These are phyloP conservation scores for Athene cunicularia DNA, from an alignment of 2,113 vertebrate genomes.

Conservation along the genomic window DNA sequence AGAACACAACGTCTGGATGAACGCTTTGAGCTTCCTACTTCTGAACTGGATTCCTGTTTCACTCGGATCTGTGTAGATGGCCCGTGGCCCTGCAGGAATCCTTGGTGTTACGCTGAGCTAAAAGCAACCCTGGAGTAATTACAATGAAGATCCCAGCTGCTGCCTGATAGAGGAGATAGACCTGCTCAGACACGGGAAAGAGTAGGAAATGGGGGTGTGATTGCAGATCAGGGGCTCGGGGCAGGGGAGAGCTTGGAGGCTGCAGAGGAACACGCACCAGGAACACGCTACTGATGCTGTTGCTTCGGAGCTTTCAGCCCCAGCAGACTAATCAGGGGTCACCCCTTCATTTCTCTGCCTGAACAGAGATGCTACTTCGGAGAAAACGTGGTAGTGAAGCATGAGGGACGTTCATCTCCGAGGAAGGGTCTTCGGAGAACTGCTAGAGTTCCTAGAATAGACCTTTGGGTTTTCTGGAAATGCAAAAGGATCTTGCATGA, in stretches of 20 bases:
- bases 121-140: accelerated
- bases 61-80: neutral
- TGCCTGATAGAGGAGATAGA: neutral
- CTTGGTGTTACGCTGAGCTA: neutral
- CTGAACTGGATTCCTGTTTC: neutral
- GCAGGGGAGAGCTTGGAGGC: neutral
- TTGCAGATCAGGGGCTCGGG: neutral
- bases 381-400: accelerated
- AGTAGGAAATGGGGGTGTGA: neutral
- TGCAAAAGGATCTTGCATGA: neutral
- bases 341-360: neutral
- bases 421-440: neutral
- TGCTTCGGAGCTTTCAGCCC: neutral
- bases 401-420: neutral
- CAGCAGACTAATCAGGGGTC: neutral
- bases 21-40: neutral
- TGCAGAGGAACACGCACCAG: neutral
- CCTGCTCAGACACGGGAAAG: neutral
- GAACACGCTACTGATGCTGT: neutral
- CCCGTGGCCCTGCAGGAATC: neutral
- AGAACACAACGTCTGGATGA: neutral
- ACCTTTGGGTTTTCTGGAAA: neutral
- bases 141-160: neutral
- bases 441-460: neutral
- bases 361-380: neutral